Conservation (phyloP, 2,797 vertebrate species). For the Scarus forsteni region DNA sequence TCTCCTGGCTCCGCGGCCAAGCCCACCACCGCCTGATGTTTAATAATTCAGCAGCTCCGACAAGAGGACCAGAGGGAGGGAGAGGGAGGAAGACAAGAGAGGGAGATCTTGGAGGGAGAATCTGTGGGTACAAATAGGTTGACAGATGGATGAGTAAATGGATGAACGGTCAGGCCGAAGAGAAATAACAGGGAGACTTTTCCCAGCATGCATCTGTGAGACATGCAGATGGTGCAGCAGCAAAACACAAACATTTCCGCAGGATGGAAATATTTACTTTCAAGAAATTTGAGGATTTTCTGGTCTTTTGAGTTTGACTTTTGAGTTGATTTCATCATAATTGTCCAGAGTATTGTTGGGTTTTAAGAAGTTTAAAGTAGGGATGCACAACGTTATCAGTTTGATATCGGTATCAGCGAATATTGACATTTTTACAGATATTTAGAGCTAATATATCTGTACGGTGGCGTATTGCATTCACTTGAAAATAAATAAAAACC, state of each 20-base stretch:
- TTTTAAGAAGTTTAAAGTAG: too few relatives aligned
- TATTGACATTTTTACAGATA: too few relatives aligned
- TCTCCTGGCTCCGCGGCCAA: constrained; percentile 55
- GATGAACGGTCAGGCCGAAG: constrained; percentile 31
- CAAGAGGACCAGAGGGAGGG: constrained; percentile 39
- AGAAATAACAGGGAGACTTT: constrained; percentile 14
- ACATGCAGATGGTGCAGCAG: constrained; percentile 33
- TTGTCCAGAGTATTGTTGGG: too few relatives aligned
- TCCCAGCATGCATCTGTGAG: constrained; percentile 50
- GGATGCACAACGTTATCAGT: too few relatives aligned
- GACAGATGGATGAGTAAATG: constrained; percentile 56
- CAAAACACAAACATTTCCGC: constrained; percentile 8
- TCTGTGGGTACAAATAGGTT: constrained; percentile 44
- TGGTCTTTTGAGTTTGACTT: too few relatives aligned
- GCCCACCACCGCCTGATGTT: constrained; percentile 59
- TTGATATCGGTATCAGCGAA: too few relatives aligned
- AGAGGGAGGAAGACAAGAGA: constrained; percentile 7
- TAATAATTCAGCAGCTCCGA: constrained; percentile 78
- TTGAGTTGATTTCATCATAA: too few relatives aligned
- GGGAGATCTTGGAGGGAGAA: constrained; percentile 14
- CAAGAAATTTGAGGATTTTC: too few relatives aligned
- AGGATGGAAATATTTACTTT: not conserved
- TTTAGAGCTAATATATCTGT: too few relatives aligned
- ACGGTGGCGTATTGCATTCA: too few relatives aligned
- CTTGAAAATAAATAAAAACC: too few relatives aligned